phyloP scores from a whole-genome alignment of 2,113 vertebrate species.

The Anarhynchus alexandrinus region DNA sequence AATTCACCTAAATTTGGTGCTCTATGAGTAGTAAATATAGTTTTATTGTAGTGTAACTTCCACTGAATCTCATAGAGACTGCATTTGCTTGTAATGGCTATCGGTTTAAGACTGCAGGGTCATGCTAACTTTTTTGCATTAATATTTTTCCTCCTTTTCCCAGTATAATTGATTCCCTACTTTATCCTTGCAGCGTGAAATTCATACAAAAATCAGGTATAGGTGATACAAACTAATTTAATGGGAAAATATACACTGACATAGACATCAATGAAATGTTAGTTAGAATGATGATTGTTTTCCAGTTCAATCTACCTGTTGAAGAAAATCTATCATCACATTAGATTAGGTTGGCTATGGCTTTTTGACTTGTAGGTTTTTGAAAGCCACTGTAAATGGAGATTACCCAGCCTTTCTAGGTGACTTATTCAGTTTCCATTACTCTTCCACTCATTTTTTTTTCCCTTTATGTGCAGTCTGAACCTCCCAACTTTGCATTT shows the following conservation, averaged over 20 bases:
- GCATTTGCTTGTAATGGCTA: background rate
- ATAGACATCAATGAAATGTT: background rate
- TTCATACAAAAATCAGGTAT: background rate
- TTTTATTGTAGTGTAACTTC: background rate
- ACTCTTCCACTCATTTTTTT: background rate
- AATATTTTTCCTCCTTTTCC: background rate
- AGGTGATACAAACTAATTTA: background rate
- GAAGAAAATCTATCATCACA: background rate
- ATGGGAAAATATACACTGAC: background rate
- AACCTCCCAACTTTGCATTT: background rate
- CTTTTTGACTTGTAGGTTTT: background rate
- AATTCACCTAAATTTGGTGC: background rate
- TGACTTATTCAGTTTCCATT: background rate
- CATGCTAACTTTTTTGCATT: background rate
- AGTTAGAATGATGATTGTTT: background rate
- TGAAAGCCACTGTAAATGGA: background rate
- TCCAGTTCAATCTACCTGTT: background rate
- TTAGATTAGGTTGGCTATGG: background rate
- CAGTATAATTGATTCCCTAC: background rate
- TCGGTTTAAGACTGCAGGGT: background rate
- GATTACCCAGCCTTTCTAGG: background rate
- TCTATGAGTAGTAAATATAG: background rate
- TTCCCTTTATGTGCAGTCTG: background rate
- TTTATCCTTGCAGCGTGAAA: background rate
- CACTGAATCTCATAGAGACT: background rate